Evolutionary conservation across 2,888 invertebrate genomes (phyloP).

Genomic region (Nipponacmea schrenckii): DNA sequence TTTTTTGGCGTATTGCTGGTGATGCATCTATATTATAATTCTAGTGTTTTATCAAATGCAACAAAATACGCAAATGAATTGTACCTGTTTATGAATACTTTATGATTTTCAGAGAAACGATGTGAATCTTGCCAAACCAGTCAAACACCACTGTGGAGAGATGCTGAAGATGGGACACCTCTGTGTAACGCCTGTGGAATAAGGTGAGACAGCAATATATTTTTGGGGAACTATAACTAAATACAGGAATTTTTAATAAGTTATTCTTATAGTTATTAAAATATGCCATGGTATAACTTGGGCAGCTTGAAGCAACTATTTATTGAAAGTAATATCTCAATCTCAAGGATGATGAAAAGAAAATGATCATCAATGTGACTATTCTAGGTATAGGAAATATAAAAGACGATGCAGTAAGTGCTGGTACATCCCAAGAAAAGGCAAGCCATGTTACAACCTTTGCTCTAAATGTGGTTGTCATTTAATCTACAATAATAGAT

Average conservation of each 20-base stretch:
- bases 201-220: constrained; percentile 43
- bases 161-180: constrained; percentile 67
- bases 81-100: too few species aligned
- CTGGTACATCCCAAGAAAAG: constrained; percentile 66
- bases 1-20: too few species aligned
- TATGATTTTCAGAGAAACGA: constrained; percentile 48
- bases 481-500: too few species aligned
- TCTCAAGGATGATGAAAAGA: too few species aligned
- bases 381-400: constrained; percentile 65
- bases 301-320: too few species aligned
- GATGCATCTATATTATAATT: too few species aligned
- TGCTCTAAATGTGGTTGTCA: constrained; percentile 52
- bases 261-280: neutral
- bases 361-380: too few species aligned
- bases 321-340: too few species aligned
- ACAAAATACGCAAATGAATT: too few species aligned
- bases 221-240: neutral
- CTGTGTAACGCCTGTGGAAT: constrained; percentile 68
- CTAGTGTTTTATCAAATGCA: too few species aligned
- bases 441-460: constrained; percentile 53
- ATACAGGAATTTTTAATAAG: neutral
- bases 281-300: neutral
- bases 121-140: constrained; percentile 65
- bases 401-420: constrained; percentile 62
- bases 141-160: constrained; percentile 66